These are phyloP conservation scores for Microctonus hyperodae DNA, from an alignment of 2,888 invertebrate genomes.

Conservation along the genomic window DNA sequence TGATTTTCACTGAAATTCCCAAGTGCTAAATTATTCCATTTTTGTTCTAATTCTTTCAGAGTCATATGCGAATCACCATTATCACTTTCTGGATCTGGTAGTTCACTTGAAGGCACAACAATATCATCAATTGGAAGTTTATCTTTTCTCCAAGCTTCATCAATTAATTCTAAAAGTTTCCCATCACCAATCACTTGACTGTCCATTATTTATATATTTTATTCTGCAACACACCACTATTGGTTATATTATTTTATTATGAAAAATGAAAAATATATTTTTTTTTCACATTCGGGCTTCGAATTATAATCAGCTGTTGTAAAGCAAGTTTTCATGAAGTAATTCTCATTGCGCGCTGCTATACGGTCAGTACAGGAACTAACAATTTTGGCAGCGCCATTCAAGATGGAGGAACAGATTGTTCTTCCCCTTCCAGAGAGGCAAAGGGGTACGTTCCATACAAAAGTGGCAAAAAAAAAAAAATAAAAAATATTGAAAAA, in stretches of 20 bases:
- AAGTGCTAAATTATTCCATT: constrained; percentile 68
- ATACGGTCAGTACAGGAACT: background rate
- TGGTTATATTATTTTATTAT: background rate
- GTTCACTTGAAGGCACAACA: constrained; percentile 81
- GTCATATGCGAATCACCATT: constrained; percentile 91
- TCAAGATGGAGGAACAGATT: too few relatives aligned
- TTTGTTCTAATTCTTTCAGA: constrained; percentile 83
- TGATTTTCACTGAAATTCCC: constrained; percentile 66
- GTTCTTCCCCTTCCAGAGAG: too few relatives aligned
- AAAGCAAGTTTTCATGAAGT: too few relatives aligned
- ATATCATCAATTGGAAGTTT: constrained; percentile 85
- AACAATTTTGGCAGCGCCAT: too few relatives aligned
- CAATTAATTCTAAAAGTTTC: constrained; percentile 79
- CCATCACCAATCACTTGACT: constrained; percentile 71
- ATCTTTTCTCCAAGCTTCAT: constrained; percentile 88
- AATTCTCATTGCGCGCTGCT: too few relatives aligned
- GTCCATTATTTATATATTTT: background rate
- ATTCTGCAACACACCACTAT: background rate
- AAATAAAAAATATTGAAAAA: too few relatives aligned
- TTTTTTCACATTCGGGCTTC: too few relatives aligned
- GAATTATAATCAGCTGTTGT: too few relatives aligned
- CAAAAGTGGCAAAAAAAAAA: too few relatives aligned
- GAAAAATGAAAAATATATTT: too few relatives aligned
- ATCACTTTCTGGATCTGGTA: constrained; percentile 93
- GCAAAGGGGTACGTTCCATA: too few relatives aligned